These are phyloP conservation scores for Thalassarche chlororhynchos DNA, from an alignment of 2,113 vertebrate species.

Conservation along the genomic window DNA sequence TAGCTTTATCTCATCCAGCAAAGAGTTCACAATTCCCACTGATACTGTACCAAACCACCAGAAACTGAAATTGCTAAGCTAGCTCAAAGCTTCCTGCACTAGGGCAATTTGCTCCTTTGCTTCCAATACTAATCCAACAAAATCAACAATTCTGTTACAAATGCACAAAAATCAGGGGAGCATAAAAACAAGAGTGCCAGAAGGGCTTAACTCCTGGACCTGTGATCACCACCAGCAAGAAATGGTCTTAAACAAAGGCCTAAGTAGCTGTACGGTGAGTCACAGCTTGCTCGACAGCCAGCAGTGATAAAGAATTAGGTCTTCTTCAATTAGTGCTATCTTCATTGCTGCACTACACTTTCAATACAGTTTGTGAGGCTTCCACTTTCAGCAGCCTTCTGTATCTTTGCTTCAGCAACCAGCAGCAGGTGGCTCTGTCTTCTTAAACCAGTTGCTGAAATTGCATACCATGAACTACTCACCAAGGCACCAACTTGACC, in stretches of 20 bases:
- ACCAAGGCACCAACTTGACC: not conserved
- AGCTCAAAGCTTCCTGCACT: not conserved
- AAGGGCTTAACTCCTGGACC: not conserved
- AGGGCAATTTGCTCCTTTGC: not conserved
- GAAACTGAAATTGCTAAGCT: not conserved
- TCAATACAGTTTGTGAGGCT: not conserved
- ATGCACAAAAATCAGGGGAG: not conserved
- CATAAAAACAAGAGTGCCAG: not conserved
- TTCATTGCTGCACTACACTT: not conserved
- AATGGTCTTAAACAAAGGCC: not conserved
- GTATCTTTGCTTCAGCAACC: not conserved
- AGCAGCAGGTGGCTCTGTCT: slow-evolving; percentile 11
- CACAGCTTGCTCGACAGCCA: not conserved
- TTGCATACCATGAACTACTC: slow-evolving; percentile 11
- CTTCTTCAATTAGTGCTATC: not conserved
- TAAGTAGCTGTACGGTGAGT: not conserved
- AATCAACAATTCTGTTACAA: not conserved
- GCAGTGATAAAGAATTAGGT: not conserved
- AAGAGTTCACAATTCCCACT: not conserved
- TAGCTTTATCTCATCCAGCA: not conserved
- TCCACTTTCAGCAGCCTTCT: not conserved
- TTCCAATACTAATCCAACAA: not conserved
- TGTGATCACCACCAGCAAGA: not conserved
- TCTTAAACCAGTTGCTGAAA: slow-evolving; percentile 17
- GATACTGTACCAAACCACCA: not conserved